Evolutionary conservation across 2,113 vertebrate species (phyloP).

Genomic region (Dendropsophus ebraccatus): DNA sequence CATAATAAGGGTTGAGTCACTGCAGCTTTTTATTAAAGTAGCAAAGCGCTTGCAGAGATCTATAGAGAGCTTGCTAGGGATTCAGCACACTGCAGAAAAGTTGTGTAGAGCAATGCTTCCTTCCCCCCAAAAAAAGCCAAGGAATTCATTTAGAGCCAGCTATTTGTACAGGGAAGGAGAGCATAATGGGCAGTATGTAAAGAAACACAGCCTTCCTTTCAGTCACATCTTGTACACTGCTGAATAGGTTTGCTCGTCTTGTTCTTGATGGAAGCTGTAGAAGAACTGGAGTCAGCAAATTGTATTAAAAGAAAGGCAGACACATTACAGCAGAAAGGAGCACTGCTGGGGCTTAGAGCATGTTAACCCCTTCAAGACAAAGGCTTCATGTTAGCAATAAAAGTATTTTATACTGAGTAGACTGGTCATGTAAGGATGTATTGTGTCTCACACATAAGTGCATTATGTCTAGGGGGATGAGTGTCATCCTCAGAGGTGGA

Average conservation of each 20-base stretch:
- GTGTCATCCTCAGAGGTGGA: too few species aligned
- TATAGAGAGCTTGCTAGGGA: not conserved
- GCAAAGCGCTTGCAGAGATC: not conserved
- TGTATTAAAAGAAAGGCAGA: slow-evolving; percentile 51
- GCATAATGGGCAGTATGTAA: slow-evolving; percentile 29
- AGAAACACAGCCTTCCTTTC: slow-evolving; percentile 22
- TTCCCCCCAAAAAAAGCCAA: not conserved
- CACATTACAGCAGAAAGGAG: not conserved
- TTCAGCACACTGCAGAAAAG: slow-evolving; percentile 53
- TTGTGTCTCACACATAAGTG: not conserved
- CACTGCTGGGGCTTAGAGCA: not conserved
- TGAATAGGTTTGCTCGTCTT: slow-evolving; percentile 42
- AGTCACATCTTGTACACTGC: slow-evolving; percentile 44
- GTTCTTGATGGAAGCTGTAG: slow-evolving; percentile 33
- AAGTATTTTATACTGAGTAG: not conserved
- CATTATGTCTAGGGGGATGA: not conserved
- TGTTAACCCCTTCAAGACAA: not conserved
- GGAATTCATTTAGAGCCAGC: not conserved
- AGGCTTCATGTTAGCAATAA: not conserved
- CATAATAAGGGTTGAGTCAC: slow-evolving; percentile 5
- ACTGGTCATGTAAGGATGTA: not conserved
- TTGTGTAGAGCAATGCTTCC: slow-evolving; percentile 17
- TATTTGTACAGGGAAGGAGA: not conserved
- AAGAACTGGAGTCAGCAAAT: slow-evolving; percentile 56
- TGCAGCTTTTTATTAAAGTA: slow-evolving; percentile 32